Evolutionary conservation across 2,113 vertebrate genomes (phyloP).

Genomic region (Phaethornis superciliosus): DNA sequence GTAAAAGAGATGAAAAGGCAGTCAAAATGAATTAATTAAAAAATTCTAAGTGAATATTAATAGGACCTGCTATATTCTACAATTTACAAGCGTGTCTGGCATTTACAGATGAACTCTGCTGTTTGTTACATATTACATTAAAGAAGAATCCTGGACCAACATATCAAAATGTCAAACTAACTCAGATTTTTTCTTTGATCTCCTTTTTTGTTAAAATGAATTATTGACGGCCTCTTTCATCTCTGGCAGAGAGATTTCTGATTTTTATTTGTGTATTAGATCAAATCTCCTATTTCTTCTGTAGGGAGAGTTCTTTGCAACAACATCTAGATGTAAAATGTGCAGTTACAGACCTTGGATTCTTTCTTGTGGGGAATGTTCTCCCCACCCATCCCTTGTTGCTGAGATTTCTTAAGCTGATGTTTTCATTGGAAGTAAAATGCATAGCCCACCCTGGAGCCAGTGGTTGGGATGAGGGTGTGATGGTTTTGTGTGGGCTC

Average conservation of each 20-base stretch:
- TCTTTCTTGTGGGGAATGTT: neutral
- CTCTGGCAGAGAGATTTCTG: constrained; percentile 35
- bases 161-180: constrained; percentile 56
- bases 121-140: constrained; percentile 61
- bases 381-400: constrained; percentile 23
- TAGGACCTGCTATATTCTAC: constrained; percentile 6
- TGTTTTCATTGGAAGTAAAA: constrained; percentile 45
- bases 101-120: constrained; percentile 50
- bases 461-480: neutral
- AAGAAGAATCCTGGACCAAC: constrained; percentile 37
- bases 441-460: constrained; percentile 28
- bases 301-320: constrained; percentile 10
- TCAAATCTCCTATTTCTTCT: constrained; percentile 23
- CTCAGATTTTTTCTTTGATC: constrained; percentile 33
- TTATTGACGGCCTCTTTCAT: constrained; percentile 51
- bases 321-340: neutral
- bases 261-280: constrained; percentile 38
- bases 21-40: constrained; percentile 40
- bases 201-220: constrained; percentile 58
- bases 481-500: constrained; percentile 7
- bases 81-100: constrained; percentile 14
- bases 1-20: constrained; percentile 13
- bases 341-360: constrained; percentile 2
- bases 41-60: constrained; percentile 42
- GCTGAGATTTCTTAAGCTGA: constrained; percentile 1